phyloP scores from a whole-genome alignment of 2,797 vertebrate genomes.

The Clamator glandarius region DNA sequence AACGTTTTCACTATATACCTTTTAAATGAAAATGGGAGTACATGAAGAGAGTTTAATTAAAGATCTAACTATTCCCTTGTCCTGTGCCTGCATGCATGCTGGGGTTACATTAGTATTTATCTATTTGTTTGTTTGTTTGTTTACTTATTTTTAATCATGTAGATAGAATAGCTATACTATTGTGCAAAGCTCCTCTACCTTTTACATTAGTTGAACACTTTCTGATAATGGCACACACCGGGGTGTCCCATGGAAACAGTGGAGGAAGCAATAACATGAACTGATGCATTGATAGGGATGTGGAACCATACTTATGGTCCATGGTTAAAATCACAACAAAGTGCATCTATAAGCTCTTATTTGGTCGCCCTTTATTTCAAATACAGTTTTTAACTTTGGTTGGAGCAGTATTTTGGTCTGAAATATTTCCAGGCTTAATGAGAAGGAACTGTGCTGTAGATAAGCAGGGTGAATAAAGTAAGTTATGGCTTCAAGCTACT shows the following conservation, averaged over 20 bases:
- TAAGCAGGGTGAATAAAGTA: neutral
- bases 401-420: neutral
- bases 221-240: neutral
- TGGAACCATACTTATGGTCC: neutral
- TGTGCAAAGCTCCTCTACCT: neutral
- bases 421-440: neutral
- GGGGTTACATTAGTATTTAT: neutral
- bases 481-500: neutral
- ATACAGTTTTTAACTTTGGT: neutral
- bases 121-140: neutral
- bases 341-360: neutral
- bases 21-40: conserved; percentile 14
- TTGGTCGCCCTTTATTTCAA: neutral
- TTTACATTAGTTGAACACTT: neutral
- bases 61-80: conserved; percentile 33
- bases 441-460: neutral
- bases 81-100: neutral
- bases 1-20: conserved; percentile 30
- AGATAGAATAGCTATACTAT: neutral
- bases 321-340: neutral
- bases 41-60: conserved; percentile 63
- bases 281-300: neutral
- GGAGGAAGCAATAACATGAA: neutral
- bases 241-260: neutral
- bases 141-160: neutral